These are phyloP conservation scores for Corvus cornix DNA, from an alignment of 2,113 vertebrate species.

Conservation along the genomic window DNA sequence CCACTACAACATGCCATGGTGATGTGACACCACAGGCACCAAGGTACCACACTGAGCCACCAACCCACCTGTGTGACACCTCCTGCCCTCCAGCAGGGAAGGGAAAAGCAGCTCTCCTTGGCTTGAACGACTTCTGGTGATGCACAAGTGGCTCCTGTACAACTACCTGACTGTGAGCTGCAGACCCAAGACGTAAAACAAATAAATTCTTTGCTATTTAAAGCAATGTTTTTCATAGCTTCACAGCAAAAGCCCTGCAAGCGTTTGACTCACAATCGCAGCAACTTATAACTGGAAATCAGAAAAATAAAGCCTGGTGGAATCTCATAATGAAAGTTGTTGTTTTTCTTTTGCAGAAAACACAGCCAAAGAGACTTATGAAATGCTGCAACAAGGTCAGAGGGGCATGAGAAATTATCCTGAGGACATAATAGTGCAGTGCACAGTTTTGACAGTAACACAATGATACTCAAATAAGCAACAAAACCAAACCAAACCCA, in stretches of 20 bases:
- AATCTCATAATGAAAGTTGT: not conserved
- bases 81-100: not conserved
- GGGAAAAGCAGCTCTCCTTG: not conserved
- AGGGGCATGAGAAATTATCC: not conserved
- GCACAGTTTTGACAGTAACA: not conserved
- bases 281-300: not conserved
- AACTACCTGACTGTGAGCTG: not conserved
- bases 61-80: accelerated
- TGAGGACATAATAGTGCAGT: not conserved
- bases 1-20: too few relatives aligned
- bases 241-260: not conserved
- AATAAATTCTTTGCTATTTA: not conserved
- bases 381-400: not conserved
- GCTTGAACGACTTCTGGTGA: not conserved
- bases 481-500: not conserved
- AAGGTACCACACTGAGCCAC: not conserved
- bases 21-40: not conserved
- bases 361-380: not conserved
- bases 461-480: not conserved
- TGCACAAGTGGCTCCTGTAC: not conserved
- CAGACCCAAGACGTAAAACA: not conserved
- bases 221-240: not conserved
- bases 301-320: not conserved
- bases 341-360: not conserved
- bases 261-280: not conserved